These are phyloP conservation scores for Patella pellucida DNA, from an alignment of 2,888 invertebrate genomes.

Conservation along the genomic window DNA sequence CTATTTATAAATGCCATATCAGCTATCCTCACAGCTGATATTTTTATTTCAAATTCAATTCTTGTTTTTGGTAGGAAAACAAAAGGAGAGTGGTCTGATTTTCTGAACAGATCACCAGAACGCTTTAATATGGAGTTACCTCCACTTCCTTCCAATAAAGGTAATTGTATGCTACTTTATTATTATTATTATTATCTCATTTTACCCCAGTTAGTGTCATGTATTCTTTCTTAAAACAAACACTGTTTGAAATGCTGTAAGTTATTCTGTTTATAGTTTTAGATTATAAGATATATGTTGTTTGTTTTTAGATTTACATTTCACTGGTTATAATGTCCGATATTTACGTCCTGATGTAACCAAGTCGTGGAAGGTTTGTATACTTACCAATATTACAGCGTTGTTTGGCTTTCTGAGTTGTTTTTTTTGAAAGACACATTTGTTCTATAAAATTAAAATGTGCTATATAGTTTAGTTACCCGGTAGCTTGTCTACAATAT, in stretches of 20 bases:
- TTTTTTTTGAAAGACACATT: neutral
- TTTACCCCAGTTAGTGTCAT: neutral
- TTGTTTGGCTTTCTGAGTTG: no score
- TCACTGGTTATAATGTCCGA: slow-evolving; percentile 64
- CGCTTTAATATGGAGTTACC: slow-evolving; percentile 63
- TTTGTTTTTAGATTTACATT: slow-evolving; percentile 57
- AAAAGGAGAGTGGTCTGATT: slow-evolving; percentile 62
- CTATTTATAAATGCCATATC: no score
- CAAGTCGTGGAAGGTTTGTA: slow-evolving; percentile 57
- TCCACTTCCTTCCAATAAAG: slow-evolving; percentile 58
- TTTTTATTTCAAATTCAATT: neutral
- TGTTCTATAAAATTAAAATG: neutral
- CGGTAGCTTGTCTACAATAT: no score
- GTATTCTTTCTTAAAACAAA: neutral
- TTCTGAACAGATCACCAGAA: slow-evolving; percentile 64
- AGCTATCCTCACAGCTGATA: neutral
- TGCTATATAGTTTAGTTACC: neutral
- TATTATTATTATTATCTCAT: neutral
- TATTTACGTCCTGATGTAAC: slow-evolving; percentile 63
- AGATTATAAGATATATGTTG: neutral
- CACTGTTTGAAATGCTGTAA: neutral
- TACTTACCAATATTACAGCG: no score
- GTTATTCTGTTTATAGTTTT: no score
- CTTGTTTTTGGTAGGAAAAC: slow-evolving; percentile 48
- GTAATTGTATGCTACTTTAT: slow-evolving; percentile 30